Conservation (phyloP, 1,140 invertebrate genomes). For the Nylanderia fulva region DNA sequence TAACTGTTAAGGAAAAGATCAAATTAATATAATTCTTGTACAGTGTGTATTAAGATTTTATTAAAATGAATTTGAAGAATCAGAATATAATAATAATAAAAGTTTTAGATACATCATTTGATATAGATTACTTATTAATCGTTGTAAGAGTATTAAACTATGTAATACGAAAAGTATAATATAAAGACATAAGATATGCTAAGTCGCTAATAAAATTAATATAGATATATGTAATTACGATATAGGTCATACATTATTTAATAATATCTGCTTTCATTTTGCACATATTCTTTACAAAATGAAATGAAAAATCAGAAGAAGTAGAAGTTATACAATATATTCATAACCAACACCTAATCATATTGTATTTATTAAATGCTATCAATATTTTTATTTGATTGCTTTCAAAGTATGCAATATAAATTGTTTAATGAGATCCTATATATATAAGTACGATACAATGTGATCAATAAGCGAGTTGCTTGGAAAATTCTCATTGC, state of each 20-base stretch:
- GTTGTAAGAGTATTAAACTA: slow-evolving; percentile 78
- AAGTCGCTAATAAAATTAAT: slow-evolving; percentile 75
- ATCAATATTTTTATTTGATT: slow-evolving; percentile 26
- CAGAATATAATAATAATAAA: slow-evolving; percentile 76
- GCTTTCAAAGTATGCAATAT: slow-evolving; percentile 17
- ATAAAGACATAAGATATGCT: slow-evolving; percentile 79
- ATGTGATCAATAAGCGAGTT: slow-evolving; percentile 32
- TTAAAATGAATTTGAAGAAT: slow-evolving; percentile 80
- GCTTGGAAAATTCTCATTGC: slow-evolving; percentile 13
- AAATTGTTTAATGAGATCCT: slow-evolving; percentile 13
- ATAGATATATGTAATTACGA: slow-evolving; percentile 64
- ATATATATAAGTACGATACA: neutral
- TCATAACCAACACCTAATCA: slow-evolving; percentile 68
- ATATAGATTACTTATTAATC: slow-evolving; percentile 76
- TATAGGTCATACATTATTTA: slow-evolving; percentile 69
- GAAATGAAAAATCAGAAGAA: slow-evolving; percentile 67
- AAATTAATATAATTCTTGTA: neutral
- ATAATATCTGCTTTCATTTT: slow-evolving; percentile 67
- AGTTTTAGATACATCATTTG: slow-evolving; percentile 76
- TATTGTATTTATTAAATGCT: slow-evolving; percentile 49
- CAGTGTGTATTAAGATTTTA: slow-evolving; percentile 80
- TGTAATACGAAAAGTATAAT: slow-evolving; percentile 79
- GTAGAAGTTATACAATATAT: slow-evolving; percentile 66
- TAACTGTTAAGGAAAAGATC: neutral
- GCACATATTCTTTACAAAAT: slow-evolving; percentile 74